These are phyloP conservation scores for Oriolus oriolus DNA, from an alignment of 2,113 vertebrate genomes.

Conservation along the genomic window DNA sequence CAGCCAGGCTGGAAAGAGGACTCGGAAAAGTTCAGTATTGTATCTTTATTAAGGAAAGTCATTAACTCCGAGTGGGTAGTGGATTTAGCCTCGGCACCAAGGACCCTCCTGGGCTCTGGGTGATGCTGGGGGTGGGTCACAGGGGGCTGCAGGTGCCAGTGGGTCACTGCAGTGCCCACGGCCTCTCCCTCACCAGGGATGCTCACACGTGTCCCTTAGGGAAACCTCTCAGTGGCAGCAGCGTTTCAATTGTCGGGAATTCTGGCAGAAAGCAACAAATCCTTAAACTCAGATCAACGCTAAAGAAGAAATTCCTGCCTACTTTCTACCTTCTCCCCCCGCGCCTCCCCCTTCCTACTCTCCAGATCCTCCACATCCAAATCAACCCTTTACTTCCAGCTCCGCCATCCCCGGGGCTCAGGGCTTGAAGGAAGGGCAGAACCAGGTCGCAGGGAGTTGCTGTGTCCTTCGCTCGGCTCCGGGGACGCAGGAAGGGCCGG, in stretches of 20 bases:
- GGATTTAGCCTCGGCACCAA: background rate
- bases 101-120: background rate
- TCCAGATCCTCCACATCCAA: background rate
- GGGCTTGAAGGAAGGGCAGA: background rate
- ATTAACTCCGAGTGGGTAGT: rapidly evolving
- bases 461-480: background rate
- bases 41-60: background rate
- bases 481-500: background rate
- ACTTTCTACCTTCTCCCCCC: background rate
- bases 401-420: rapidly evolving
- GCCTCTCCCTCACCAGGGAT: background rate
- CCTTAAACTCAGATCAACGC: background rate
- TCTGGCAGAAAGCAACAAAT: background rate
- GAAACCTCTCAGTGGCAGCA: background rate
- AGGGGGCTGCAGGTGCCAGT: rapidly evolving
- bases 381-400: background rate
- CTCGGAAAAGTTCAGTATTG: background rate
- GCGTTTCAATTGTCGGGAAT: rapidly evolving
- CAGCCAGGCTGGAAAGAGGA: background rate
- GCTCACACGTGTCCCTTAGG: rapidly evolving
- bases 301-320: background rate
- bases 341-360: background rate
- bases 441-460: background rate
- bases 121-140: background rate
- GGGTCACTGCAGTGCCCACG: background rate